Evolutionary conservation across 37 sponge, comb jelly and placozoan genomes (phyloP).

Genomic region (Axinella damicornis): DNA sequence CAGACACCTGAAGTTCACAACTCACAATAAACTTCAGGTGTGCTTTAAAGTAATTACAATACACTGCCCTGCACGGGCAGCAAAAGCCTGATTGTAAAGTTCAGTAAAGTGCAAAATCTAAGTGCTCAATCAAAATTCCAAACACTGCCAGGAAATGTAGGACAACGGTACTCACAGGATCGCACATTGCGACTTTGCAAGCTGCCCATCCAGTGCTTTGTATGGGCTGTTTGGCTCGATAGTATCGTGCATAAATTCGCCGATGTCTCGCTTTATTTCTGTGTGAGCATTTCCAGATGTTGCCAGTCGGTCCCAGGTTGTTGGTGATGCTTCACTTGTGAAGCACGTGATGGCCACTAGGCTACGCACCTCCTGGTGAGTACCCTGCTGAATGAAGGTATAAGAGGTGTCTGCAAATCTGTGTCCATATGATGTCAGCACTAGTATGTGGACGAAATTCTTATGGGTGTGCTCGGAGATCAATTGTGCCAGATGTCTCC

Average conservation of each 20-base stretch:
- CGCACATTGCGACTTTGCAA: conserved; percentile 27
- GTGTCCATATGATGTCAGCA: conserved; percentile 35
- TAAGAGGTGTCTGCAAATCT: conserved; percentile 22
- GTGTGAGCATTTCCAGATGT: conserved; percentile 35
- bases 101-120: too few relatives aligned
- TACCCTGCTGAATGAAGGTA: not conserved
- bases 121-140: too few relatives aligned
- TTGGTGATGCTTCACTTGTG: conserved; percentile 18
- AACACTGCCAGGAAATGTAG: too few relatives aligned
- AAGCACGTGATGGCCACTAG: conserved; percentile 41
- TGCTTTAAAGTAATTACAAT: too few relatives aligned
- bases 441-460: conserved; percentile 11
- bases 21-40: too few relatives aligned
- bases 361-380: not conserved
- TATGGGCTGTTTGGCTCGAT: conserved; percentile 54
- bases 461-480: conserved; percentile 18
- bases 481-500: conserved; percentile 17
- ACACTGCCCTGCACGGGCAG: too few relatives aligned
- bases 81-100: too few relatives aligned
- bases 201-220: conserved; percentile 32
- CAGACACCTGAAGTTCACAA: too few relatives aligned
- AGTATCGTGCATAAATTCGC: conserved; percentile 4
- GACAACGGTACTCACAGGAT: too few relatives aligned
- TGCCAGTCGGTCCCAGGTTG: conserved; percentile 21
- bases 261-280: conserved; percentile 43